Base-by-base conservation (phyloP, 2,888 invertebrate species). In the Ormyrus labotus region DNA sequence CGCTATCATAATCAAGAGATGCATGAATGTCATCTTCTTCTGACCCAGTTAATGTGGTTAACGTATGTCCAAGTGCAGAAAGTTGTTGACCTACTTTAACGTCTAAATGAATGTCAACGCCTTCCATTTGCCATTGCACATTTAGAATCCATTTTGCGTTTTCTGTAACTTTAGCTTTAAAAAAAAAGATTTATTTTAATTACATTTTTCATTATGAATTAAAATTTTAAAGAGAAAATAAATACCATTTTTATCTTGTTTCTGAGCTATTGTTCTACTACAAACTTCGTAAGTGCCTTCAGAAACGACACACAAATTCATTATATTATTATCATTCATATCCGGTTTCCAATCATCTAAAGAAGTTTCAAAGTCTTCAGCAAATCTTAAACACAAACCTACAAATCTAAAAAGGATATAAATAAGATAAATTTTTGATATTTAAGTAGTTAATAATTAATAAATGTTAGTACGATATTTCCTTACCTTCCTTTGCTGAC, bases 61-160 rank as follows among this genome's bases (percentile, higher is more conserved):
- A 93, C 0, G 99, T 99, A 90, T 98, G 97, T 0, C 98, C 98
- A 57, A 99, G 92, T 0, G 98, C 96, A 0, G 98, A 98, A 48
- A 99, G 92, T 88, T 98, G 97, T 90, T 99, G 98, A 73, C 99
- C 99, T 63, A 99, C 97, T 90, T 96, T 97, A 0, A 98, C 97
- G 91, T 99, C 98, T 77, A 99, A 92, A 90, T 99, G 98, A 84
- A 99, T 98, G 88, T 98, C 98, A 8, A 99, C 98, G 70, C 99
- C 99, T 90, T 99, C 97, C 99, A 99, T 99, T 92, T 99, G 96
- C 98, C 99, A 99, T 83, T 97, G 96, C 0, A 99, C 98, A 91
- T 99, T 99, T 79, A 99, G 92, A 87, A 99, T 94, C 99, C 99
- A 99, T 90, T 99, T 99, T 4, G 99, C 99, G 91, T 98, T 97